phyloP scores from a whole-genome alignment of 1,140 invertebrate genomes.

The Mylabris phalerata region DNA sequence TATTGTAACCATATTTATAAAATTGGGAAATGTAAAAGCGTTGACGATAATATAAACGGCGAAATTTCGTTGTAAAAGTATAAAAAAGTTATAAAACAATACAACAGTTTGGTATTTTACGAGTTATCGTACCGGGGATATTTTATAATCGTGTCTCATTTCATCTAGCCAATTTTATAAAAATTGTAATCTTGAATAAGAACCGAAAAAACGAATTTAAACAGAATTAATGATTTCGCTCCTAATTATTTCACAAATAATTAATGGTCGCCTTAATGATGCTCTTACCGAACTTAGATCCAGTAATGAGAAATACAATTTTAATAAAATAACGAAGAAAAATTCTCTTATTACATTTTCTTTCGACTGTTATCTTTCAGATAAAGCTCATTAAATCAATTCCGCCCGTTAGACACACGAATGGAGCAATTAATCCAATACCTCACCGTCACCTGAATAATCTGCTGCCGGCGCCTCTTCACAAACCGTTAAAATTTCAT shows the following conservation, averaged over 20 bases:
- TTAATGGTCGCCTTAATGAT: slow-evolving; percentile 16
- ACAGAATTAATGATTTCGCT: slow-evolving; percentile 1
- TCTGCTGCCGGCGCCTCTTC: not conserved
- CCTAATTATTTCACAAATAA: slow-evolving; percentile 16
- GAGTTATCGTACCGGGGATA: no score
- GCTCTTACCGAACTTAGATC: no score
- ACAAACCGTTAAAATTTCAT: no score
- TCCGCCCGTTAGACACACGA: not conserved
- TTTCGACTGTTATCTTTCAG: slow-evolving; percentile 11
- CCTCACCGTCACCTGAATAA: slow-evolving; percentile 3
- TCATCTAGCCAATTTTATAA: no score
- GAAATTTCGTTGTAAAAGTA: not conserved
- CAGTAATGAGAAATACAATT: no score
- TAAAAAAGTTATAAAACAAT: slow-evolving; percentile 17
- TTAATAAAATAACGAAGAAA: no score
- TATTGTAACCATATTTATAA: no score
- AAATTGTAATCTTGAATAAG: no score
- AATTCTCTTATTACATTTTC: no score
- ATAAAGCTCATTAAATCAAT: slow-evolving; percentile 13
- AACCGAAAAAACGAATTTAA: not conserved
- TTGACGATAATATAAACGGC: slow-evolving; percentile 2
- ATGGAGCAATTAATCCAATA: slow-evolving; percentile 15
- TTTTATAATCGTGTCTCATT: no score
- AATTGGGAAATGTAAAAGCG: not conserved
- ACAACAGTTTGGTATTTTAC: not conserved